Percentiles rank a stretch among this genome's conserved stretches.
phyloP scores from a whole-genome alignment of 2,888 invertebrate species.

The Torymus tubicola region DNA sequence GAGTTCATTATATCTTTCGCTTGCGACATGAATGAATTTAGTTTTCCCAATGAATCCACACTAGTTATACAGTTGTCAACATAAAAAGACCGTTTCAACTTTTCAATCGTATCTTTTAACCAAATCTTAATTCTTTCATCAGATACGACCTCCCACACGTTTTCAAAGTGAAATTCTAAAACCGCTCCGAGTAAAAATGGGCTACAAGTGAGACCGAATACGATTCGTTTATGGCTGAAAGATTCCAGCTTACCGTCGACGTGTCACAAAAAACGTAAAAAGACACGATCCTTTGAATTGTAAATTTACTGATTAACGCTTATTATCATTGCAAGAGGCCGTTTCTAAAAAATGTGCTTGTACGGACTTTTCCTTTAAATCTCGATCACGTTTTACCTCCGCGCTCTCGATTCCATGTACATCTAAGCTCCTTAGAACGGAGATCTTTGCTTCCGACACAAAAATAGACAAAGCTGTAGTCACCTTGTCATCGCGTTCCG shows the following conservation, averaged over 20 bases:
- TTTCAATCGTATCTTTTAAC: slow-evolving; percentile 47
- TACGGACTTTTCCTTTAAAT: neutral
- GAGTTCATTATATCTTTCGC: slow-evolving; percentile 52
- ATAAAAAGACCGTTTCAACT: slow-evolving; percentile 59
- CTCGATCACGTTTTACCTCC: neutral
- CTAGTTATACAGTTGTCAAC: slow-evolving; percentile 61
- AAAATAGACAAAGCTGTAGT: too few species aligned
- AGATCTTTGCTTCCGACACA: too few species aligned
- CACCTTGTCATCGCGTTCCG: too few species aligned
- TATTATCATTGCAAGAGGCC: neutral
- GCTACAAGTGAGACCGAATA: too few species aligned
- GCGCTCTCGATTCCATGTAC: neutral
- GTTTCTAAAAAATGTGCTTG: neutral
- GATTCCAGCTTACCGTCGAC: too few species aligned
- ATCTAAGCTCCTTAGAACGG: neutral
- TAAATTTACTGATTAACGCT: neutral
- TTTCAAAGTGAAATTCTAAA: neutral
- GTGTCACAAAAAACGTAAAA: too few species aligned
- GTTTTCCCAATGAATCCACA: slow-evolving; percentile 50
- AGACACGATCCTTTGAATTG: too few species aligned
- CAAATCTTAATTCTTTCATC: neutral
- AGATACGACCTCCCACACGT: neutral
- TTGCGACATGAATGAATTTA: slow-evolving; percentile 40
- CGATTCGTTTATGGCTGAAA: too few species aligned
- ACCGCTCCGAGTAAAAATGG: too few species aligned